These are phyloP conservation scores for Eupithecia pulchellata DNA, from an alignment of 2,888 invertebrate genomes.

Conservation along the genomic window DNA sequence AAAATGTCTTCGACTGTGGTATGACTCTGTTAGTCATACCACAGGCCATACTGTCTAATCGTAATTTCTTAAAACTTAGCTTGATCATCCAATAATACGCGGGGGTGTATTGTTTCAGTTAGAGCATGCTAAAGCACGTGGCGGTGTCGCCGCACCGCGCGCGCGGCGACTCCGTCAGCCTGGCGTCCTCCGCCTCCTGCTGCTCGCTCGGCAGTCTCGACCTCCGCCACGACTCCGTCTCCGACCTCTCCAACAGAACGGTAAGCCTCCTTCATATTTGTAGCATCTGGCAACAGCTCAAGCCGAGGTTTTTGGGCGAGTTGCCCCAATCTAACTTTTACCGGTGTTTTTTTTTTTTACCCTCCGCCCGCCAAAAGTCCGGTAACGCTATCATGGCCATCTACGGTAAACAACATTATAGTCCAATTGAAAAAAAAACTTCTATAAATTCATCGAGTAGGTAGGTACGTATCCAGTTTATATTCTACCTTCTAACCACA, in stretches of 20 bases:
- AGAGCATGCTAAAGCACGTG: constrained; percentile 94
- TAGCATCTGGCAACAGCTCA: too few relatives aligned
- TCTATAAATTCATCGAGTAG: too few relatives aligned
- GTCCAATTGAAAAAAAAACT: too few relatives aligned
- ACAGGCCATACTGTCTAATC: not conserved
- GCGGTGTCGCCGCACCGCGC: constrained; percentile 94
- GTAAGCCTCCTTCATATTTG: constrained; percentile 57
- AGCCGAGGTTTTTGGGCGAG: too few relatives aligned
- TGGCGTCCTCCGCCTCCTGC: constrained; percentile 90
- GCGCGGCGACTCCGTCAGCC: constrained; percentile 93
- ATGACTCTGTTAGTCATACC: too few relatives aligned
- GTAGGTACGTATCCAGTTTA: too few relatives aligned
- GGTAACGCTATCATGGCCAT: too few relatives aligned
- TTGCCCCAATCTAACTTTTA: too few relatives aligned
- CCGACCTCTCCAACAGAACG: constrained; percentile 76
- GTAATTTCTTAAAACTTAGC: not conserved
- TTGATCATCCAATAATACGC: not conserved
- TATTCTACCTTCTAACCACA: not conserved
- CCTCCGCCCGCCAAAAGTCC: too few relatives aligned
- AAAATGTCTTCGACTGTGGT: not conserved
- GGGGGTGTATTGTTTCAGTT: constrained; percentile 40
- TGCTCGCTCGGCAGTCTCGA: constrained; percentile 89
- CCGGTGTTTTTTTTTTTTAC: too few relatives aligned
- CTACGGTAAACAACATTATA: too few relatives aligned
- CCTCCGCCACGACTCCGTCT: constrained; percentile 85